These are phyloP conservation scores for Oreortyx pictus DNA, from an alignment of 2,797 vertebrate species.

Conservation along the genomic window DNA sequence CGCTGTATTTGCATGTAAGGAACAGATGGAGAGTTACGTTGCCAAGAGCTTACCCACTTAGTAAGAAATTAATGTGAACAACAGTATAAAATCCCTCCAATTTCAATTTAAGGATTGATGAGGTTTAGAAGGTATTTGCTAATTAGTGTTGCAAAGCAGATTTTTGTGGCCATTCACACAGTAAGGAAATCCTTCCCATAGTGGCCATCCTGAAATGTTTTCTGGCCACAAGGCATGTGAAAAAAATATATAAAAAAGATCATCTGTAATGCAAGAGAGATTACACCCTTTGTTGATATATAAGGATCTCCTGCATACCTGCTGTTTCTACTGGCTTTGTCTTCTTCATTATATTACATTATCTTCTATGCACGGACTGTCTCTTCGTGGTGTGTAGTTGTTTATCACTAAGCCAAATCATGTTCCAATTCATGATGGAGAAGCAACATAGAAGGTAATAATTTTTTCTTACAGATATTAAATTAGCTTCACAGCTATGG, in stretches of 20 bases:
- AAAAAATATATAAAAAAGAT: not conserved
- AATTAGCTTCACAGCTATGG: not conserved
- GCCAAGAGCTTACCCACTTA: constrained; percentile 1
- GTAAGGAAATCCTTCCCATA: not conserved
- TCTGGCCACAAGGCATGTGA: not conserved
- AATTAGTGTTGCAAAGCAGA: not conserved
- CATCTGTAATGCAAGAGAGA: not conserved
- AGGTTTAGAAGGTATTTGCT: not conserved
- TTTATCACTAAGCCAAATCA: not conserved
- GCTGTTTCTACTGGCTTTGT: not conserved
- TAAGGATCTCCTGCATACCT: not conserved
- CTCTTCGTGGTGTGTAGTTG: not conserved
- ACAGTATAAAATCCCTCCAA: not conserved
- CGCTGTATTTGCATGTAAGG: not conserved
- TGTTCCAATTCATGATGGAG: not conserved
- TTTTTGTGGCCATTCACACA: not conserved
- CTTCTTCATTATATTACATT: not conserved
- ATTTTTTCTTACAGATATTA: not conserved
- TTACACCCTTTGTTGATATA: not conserved
- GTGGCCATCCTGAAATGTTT: not conserved
- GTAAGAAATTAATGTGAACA: not conserved
- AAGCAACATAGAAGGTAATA: not conserved
- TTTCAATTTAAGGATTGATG: not conserved
- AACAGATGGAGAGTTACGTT: constrained; percentile 28
- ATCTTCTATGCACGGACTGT: not conserved